Evolutionary conservation across 2,888 invertebrate species (phyloP).

Genomic region (Cheiracanthium punctorium): DNA sequence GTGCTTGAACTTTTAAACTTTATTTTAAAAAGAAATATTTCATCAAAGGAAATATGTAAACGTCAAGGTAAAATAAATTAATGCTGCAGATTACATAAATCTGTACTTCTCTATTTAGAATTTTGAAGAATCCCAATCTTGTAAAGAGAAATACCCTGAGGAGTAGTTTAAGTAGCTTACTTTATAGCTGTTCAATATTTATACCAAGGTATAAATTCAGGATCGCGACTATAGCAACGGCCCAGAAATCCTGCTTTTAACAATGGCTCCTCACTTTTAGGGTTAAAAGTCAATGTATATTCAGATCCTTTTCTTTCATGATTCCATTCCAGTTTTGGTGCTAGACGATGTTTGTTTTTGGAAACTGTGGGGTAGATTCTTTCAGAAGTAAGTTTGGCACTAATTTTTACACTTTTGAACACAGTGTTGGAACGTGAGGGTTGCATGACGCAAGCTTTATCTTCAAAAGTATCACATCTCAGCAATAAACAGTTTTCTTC

Average conservation of each 20-base stretch:
- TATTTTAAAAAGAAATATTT: too few species aligned
- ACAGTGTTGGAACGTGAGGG: slow-evolving; percentile 43
- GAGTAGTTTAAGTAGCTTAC: too few species aligned
- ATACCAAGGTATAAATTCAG: slow-evolving; percentile 32
- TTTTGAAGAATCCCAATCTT: too few species aligned
- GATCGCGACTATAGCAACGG: slow-evolving; percentile 36
- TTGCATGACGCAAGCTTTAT: slow-evolving; percentile 25
- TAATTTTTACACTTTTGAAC: slow-evolving; percentile 26
- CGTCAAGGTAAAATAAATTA: too few species aligned
- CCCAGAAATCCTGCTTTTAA: slow-evolving; percentile 43
- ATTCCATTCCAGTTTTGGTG: slow-evolving; percentile 41
- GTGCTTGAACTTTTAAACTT: too few species aligned
- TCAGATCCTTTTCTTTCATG: not conserved
- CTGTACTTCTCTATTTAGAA: too few species aligned
- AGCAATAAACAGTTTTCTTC: slow-evolving; percentile 54
- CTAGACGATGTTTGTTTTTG: slow-evolving; percentile 35
- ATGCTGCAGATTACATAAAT: too few species aligned
- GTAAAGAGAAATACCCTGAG: too few species aligned
- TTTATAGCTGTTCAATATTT: too few species aligned
- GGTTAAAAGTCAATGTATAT: slow-evolving; percentile 18
- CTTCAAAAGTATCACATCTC: slow-evolving; percentile 44
- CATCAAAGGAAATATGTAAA: too few species aligned
- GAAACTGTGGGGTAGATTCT: slow-evolving; percentile 47
- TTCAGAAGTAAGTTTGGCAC: slow-evolving; percentile 24
- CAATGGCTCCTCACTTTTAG: slow-evolving; percentile 20